These are phyloP conservation scores for Danio aesculapii DNA, from an alignment of 2,797 vertebrate genomes.

Conservation along the genomic window DNA sequence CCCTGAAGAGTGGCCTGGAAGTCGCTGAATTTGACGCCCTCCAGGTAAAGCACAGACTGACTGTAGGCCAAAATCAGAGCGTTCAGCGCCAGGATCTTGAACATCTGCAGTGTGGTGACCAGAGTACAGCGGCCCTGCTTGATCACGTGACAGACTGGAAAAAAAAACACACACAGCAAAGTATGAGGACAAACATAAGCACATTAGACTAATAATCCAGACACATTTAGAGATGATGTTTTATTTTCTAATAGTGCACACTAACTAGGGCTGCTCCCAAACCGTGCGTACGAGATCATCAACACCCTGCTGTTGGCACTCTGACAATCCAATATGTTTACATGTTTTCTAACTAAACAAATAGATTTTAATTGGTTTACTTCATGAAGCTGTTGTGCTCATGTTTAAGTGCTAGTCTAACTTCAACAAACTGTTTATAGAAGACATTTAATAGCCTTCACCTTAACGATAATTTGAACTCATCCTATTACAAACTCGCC, in stretches of 20 bases:
- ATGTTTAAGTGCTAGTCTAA: no score
- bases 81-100: constrained; percentile 97
- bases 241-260: not conserved
- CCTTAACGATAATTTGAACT: no score
- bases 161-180: not conserved
- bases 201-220: not conserved
- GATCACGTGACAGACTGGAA: constrained; percentile 95
- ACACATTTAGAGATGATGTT: not conserved
- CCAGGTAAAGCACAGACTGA: constrained; percentile 97
- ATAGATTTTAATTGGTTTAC: no score
- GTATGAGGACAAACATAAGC: not conserved
- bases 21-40: constrained; percentile 98
- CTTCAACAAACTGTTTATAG: no score
- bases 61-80: constrained; percentile 96
- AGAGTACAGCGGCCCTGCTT: constrained; percentile 97
- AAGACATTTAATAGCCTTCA: no score
- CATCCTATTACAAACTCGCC: no score
- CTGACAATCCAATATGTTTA: no score
- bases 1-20: constrained; percentile 97
- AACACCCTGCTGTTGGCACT: no score
- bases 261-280: not conserved
- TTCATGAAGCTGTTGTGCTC: no score
- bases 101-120: constrained; percentile 98
- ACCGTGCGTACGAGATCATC: no score
- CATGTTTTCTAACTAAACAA: no score